These are phyloP conservation scores for Camelus bactrianus DNA, from an alignment of 2,113 vertebrate genomes.

Conservation along the genomic window DNA sequence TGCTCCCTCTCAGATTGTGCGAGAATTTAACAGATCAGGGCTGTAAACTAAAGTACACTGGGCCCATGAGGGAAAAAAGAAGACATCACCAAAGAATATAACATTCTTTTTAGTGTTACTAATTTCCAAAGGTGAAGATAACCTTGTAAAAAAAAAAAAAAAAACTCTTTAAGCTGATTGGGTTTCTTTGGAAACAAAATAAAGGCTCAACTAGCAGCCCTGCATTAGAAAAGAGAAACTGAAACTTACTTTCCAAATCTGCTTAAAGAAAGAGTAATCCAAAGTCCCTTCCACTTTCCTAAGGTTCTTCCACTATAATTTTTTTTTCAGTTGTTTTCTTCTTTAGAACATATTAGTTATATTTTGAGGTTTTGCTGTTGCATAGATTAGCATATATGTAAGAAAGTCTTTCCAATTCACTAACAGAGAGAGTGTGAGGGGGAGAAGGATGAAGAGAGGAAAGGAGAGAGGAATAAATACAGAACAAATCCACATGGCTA, in stretches of 20 bases:
- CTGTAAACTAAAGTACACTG: not conserved
- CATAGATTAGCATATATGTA: not conserved
- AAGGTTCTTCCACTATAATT: not conserved
- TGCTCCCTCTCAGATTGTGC: not conserved
- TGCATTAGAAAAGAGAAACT: not conserved
- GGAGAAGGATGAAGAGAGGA: not conserved
- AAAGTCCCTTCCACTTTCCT: not conserved
- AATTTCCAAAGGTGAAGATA: constrained; percentile 43
- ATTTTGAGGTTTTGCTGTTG: not conserved
- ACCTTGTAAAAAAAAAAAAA: not conserved
- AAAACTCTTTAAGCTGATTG: not conserved
- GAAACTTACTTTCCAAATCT: not conserved
- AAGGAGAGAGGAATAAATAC: not conserved
- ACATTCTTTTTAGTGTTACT: not conserved
- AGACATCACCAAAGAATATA: not conserved
- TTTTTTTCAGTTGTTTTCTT: not conserved
- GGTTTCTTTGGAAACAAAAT: constrained; percentile 19
- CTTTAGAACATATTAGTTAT: not conserved
- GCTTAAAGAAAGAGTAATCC: not conserved
- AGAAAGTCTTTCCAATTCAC: not conserved
- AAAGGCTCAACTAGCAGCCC: not conserved
- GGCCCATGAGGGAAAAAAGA: not conserved
- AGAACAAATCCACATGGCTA: not conserved
- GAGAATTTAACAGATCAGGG: not conserved
- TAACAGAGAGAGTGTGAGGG: not conserved